Evolutionary conservation across 2,113 vertebrate genomes (phyloP), one percentile per base, ranked within the genome.

Genomic region (Phyllopteryx taeniolatus): DNA sequence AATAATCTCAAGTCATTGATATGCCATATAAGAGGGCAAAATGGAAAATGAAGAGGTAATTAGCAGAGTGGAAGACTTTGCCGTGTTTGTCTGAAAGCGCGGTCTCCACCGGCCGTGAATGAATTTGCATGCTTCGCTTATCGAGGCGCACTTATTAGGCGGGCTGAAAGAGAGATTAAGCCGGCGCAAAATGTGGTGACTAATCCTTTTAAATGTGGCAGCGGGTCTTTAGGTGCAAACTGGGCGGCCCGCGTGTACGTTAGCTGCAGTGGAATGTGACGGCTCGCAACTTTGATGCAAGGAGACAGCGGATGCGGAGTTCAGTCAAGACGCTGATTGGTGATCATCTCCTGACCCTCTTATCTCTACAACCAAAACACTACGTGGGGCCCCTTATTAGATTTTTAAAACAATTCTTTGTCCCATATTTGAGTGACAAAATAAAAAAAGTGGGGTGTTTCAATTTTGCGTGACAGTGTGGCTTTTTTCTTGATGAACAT

Each of bases 141-240:
- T 93, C 92, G 88, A 91, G 83, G 86, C 87, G 78, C 91, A 88
- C 91, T 93, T 93, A 93, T 93, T 93, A 92, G 91, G 84, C 89
- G 81, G 82, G 85, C 92, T 94, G 90, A 93, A 94, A 94, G 91
- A 92, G 87, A 92, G 91, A 94, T 94, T 94, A 94, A 92, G 90
- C 81, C 91, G 69, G 87, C 90, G 88, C 91, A 93, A 93, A 94
- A 93, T 91, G 91, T 92, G 89, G 90, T 90, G 87, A 91, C 90
- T 94, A 94, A 94, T 93, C 92, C 92, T 90, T 94, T 94, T 94
- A 93, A 92, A 94, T 83, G 90, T 91, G 92, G 91, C 87, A 61
- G 80, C 19, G 79, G 90, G 90, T 90, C 87, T 90, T 90, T 87
- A 91, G 93, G 92, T 93, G 88, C 71, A 85, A 85, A 86, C 76